Percentiles rank a stretch among this genome's conserved stretches.
phyloP scores from a whole-genome alignment of 2,113 vertebrate genomes.

The Callipepla californica region DNA sequence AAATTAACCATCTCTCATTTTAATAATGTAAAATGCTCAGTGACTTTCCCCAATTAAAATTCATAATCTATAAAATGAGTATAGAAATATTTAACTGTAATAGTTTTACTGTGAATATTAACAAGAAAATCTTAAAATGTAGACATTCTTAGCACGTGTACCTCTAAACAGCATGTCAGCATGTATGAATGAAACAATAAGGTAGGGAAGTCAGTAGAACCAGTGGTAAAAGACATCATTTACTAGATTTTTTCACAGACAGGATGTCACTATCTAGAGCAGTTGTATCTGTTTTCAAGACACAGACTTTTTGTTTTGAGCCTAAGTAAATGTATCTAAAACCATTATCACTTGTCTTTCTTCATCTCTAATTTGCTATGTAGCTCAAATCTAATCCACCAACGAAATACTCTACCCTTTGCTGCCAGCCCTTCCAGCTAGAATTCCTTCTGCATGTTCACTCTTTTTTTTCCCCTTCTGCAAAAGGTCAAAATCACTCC shows the following conservation, averaged over 20 bases:
- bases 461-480: background rate
- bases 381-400: background rate
- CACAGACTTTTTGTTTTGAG: background rate
- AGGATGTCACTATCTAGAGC: background rate
- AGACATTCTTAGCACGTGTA: background rate
- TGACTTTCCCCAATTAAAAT: background rate
- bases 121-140: background rate
- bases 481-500: constrained; percentile 6
- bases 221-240: background rate
- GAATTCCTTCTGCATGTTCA: background rate
- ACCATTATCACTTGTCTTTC: background rate
- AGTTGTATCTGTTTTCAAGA: background rate
- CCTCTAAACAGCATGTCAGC: background rate
- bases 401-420: background rate
- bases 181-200: background rate
- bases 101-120: background rate
- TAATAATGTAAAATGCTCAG: background rate
- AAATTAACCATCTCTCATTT: background rate
- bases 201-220: background rate
- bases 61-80: background rate
- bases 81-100: background rate
- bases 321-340: background rate
- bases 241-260: background rate
- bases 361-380: background rate
- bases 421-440: background rate